Evolutionary conservation across 1,140 invertebrate species (phyloP), one percentile per base, ranked within the genome.

Genomic region (Gonatopus flavifemur): DNA sequence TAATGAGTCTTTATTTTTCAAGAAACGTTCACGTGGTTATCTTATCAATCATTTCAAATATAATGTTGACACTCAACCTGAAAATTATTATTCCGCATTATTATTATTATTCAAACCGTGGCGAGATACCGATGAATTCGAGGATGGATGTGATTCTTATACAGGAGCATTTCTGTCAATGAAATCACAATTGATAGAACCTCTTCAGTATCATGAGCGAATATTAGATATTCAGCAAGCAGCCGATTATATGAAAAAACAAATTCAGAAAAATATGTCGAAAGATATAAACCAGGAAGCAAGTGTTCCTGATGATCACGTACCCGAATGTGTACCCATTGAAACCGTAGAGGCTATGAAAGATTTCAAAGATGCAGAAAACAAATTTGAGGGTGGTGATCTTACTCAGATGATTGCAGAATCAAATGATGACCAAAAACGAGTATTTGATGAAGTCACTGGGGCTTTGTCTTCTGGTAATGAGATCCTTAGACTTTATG

Each of bases 1-100:
- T 13, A 21, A 22, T 33, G 9, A 20, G 6, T 38, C 13, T 16
- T n/a, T 49, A 15, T 64, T 38, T 51, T 51, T 54, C 10, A 59
- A 44, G 25, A 59, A 57, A 59, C 44, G 49, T 47, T 31, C 52
- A 32, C 31, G 48, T 10, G 32, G 36, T 10, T 62, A 47, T 50
- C 20, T 64, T n/a, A 57, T 63, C 6, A 63, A 61, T 49, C 58
- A 64, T 40, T 57, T 45, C 16, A 55, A 38, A 38, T 49, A 55
- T 45, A 64, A 57, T 46, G 20, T 42, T 9, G 16, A 50, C 16
- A 55, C n/a, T 28, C 9, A 57, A 41, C 56, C 51, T 15, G 62
- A 62, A 43, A 24, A 31, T 32, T 60, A 57, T 13, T 56, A 40
- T 49, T 44, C 45, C 52, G 19, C 49, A 8, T 47, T 63, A 36